Evolutionary conservation across 2,113 vertebrate species (phyloP).

Genomic region (Fulica atra): DNA sequence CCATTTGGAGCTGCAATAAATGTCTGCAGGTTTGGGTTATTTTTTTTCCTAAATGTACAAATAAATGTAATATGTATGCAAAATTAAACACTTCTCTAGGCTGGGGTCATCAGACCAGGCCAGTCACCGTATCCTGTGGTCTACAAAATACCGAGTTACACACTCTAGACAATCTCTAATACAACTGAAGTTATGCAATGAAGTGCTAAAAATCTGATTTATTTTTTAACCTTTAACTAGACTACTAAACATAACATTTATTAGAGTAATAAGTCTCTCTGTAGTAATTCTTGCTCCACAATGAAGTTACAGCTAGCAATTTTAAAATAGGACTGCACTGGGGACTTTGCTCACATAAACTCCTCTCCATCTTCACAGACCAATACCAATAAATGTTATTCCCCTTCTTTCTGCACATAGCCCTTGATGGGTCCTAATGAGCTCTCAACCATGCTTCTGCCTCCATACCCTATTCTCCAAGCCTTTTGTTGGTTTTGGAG

Average conservation of each 20-base stretch:
- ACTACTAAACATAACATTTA: not conserved
- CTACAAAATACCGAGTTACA: not conserved
- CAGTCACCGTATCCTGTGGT: not conserved
- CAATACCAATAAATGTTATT: not conserved
- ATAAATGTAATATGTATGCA: not conserved
- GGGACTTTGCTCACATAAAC: not conserved
- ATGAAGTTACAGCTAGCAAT: not conserved
- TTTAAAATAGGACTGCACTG: not conserved
- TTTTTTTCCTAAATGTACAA: not conserved
- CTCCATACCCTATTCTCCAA: not conserved
- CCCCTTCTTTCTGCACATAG: not conserved
- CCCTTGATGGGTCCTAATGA: not conserved
- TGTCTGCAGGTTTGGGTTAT: rapidly evolving
- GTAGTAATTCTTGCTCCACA: not conserved
- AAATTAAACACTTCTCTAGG: not conserved
- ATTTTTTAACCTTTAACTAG: not conserved
- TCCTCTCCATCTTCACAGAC: not conserved
- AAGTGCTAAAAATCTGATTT: not conserved
- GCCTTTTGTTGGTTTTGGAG: not conserved
- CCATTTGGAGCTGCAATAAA: not conserved
- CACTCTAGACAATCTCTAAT: rapidly evolving
- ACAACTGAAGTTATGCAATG: not conserved
- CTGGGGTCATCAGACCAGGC: not conserved
- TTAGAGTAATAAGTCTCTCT: not conserved
- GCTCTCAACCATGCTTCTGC: not conserved